Evolutionary conservation across 2,113 vertebrate species (phyloP), one percentile per base, ranked within the genome.

Genomic region (Parus major): DNA sequence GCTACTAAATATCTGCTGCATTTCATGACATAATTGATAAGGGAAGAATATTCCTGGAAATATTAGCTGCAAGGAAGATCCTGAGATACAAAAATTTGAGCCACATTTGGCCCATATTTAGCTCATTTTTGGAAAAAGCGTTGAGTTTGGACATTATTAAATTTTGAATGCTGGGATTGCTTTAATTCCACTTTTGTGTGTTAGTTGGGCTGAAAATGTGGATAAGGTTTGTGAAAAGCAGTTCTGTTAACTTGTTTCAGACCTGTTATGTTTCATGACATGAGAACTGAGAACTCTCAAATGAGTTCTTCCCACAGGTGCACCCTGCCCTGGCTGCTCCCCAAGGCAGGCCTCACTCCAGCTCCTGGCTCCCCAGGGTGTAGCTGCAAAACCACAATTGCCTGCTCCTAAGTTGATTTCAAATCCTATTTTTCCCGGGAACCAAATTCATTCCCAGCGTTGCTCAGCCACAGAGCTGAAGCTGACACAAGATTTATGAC

Each of bases 321-420:
- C 10, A 28, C 21, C 13, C 24, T 46, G 44, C 31, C 5, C 50
- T 29, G 53, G 16, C 70, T 88, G 20, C n/a, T 90, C 39, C 44
- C 7, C 12, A 65, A 17, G 41, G 63, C 33, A 61, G 0, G 1
- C 4, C 25, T 65, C 63, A 17, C 19, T 50, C 42, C 59, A 42
- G 22, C 22, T 56, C 46, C 25, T 56, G 28, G 13, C 21, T 85
- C 78, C 52, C 44, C 15, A 21, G 61, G 25, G 46, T 44, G 16
- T 68, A 92, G 79, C 79, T 73, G 22, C 76, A 70, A 49, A 86
- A 35, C 46, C 79, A 80, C 68, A 55, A 59, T 10, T 80, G 63
- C 59, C 52, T 93, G 60, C 24, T 81, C 50, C 50, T 92, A 78
- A 90, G 93, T 46, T 90, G 90, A 90, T 92, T 96, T 92, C 28